Conservation (phyloP, 1,140 invertebrate species). For the Hyphantria cunea region DNA sequence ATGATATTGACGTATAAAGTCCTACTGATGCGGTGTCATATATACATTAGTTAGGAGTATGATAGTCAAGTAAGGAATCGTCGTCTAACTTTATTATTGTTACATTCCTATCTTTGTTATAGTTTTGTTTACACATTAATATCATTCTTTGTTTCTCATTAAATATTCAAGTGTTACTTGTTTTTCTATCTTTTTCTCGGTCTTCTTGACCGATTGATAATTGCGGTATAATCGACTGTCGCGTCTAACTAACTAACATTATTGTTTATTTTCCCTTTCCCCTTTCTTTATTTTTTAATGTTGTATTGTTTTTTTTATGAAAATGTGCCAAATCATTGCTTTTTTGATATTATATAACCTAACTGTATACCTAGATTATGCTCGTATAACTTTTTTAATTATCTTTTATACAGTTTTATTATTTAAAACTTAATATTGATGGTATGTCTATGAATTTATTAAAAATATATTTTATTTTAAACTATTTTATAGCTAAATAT, state of each 20-base stretch:
- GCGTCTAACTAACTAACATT: no score
- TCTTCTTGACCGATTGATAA: no score
- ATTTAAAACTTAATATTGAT: conserved; percentile 12
- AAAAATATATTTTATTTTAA: conserved; percentile 20
- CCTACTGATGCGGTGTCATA: no score
- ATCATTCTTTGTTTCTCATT: neutral
- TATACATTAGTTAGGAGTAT: conserved; percentile 3
- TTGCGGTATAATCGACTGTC: no score
- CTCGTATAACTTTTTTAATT: no score
- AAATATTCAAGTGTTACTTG: neutral
- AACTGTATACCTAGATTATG: conserved; percentile 2
- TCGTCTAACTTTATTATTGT: conserved; percentile 4
- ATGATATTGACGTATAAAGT: no score
- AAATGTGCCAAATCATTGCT: conserved; percentile 23
- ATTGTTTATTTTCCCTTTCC: neutral
- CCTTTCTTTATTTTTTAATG: neutral
- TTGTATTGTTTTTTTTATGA: neutral
- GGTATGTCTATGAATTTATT: conserved; percentile 18
- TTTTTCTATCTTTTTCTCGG: no score
- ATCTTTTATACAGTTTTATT: neutral
- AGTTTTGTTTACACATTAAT: neutral
- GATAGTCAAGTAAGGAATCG: conserved; percentile 17
- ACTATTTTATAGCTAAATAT: conserved; percentile 21
- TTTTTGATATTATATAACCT: conserved; percentile 10
- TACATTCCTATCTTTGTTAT: neutral